Evolutionary conservation across 2,797 vertebrate species (phyloP), one percentile per base, ranked within the genome.

Genomic region (Sus cebifrons): DNA sequence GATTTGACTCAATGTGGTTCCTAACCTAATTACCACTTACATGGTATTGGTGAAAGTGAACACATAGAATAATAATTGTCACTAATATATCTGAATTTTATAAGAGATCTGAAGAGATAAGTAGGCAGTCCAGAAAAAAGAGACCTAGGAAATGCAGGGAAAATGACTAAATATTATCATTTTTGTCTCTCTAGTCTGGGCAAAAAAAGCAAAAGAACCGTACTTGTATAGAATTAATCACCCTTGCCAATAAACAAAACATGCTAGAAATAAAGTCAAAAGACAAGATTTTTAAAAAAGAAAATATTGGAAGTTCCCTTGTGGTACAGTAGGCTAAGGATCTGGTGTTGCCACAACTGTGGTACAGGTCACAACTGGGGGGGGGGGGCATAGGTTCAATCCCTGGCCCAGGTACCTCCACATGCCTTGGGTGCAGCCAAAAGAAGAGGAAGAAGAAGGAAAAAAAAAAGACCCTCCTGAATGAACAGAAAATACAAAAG

Each of bases 401-500:
- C 44, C 44, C 44, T 49, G 44, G 44, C 44, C 44, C 44, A 49
- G 44, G 44, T 49, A 49, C 44, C 9, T 49, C 44, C 44, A 49
- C 44, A 49, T 49, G 44, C 44, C 44, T 5, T 49, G 44, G 44
- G 44, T 10, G 9, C 44, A 49, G 44, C 44, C 44, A 49, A 49
- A 49, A 49, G 44, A 49, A 10, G 44, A 36, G 36, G 36, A 36
- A 36, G 36, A 36, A 36, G 44, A 60, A 32, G 49, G 74, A 29
- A 29, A 23, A 36, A 54, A 20, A 90, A 81, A 67, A 91, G 49
- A 85, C 85, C 67, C n/a, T 27, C 18, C 32, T n/a, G 27, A 75
- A 75, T 32, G 70, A 85, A 32, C 4, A 92, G 60, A 75, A 75
- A 85, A 75, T 32, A 79, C 52, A 64, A 91, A 83, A 75, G 54